Evolutionary conservation across 2,888 invertebrate genomes (phyloP).

Genomic region (Clostera curtula): DNA sequence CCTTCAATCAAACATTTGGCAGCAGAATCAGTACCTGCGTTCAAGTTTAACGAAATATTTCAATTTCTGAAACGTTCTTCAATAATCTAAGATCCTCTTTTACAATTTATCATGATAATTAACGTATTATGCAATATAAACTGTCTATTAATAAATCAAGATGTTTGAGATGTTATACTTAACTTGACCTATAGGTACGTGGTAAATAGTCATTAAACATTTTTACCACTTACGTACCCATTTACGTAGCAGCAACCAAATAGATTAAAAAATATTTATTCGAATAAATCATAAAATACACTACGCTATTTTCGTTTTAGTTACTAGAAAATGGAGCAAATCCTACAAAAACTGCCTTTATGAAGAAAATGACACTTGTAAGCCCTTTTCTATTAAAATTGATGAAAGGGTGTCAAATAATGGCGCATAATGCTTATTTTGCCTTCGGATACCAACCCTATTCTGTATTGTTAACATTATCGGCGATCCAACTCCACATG

Average conservation of each 20-base stretch:
- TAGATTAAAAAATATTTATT: background rate
- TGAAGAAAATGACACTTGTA: slow-evolving; percentile 64
- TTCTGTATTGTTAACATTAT: slow-evolving; percentile 63
- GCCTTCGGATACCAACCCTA: slow-evolving; percentile 53
- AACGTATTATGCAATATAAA: too few relatives aligned
- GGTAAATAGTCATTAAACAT: too few relatives aligned
- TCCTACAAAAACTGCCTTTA: slow-evolving; percentile 23
- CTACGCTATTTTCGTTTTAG: slow-evolving; percentile 17
- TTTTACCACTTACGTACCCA: too few relatives aligned
- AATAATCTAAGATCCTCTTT: too few relatives aligned
- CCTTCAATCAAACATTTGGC: slow-evolving; percentile 39
- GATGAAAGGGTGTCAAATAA: slow-evolving; percentile 65
- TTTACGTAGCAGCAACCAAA: too few relatives aligned
- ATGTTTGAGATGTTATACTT: too few relatives aligned
- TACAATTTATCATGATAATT: too few relatives aligned
- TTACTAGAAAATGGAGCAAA: slow-evolving; percentile 18
- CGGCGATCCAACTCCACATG: slow-evolving; percentile 56
- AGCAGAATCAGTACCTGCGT: slow-evolving; percentile 18
- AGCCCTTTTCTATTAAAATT: slow-evolving; percentile 68
- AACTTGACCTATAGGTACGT: too few relatives aligned
- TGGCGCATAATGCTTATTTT: slow-evolving; percentile 69
- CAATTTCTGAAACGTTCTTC: too few relatives aligned
- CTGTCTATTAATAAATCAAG: too few relatives aligned
- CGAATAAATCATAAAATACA: background rate
- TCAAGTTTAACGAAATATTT: too few relatives aligned